phyloP scores from a whole-genome alignment of 2,888 invertebrate species.

The Sceliomorpha sp. region DNA sequence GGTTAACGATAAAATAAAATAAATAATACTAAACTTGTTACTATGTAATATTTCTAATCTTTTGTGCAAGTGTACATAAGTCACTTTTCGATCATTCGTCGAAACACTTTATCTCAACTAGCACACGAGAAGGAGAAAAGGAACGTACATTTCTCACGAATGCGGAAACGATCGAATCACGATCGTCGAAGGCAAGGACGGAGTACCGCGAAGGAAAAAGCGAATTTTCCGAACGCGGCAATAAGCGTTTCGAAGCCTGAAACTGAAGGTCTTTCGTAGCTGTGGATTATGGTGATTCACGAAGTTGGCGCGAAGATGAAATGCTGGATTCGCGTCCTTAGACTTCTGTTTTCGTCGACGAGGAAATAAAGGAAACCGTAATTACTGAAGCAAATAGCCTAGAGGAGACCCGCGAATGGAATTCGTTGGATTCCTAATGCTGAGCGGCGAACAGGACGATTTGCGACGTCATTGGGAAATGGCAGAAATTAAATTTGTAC shows the following conservation, averaged over 20 bases:
- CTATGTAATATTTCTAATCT: too few species aligned
- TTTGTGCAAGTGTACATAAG: too few species aligned
- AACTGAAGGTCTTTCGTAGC: conserved; percentile 2
- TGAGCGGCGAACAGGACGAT: neutral
- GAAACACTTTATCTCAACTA: neutral
- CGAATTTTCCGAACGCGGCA: conserved; percentile 7
- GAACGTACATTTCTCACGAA: neutral
- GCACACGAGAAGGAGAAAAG: neutral
- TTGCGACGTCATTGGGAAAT: conserved; percentile 26
- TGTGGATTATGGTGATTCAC: conserved; percentile 9
- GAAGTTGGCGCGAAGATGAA: conserved; percentile 12
- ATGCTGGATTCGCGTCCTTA: conserved; percentile 21
- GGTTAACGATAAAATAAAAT: too few species aligned
- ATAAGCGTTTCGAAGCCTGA: conserved; percentile 1
- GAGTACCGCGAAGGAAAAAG: neutral
- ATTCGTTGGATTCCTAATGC: conserved; percentile 1
- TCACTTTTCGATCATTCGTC: too few species aligned
- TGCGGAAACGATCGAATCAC: conserved; percentile 7
- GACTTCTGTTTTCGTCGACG: conserved; percentile 15
- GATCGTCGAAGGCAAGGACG: conserved; percentile 6
- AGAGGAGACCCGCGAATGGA: neutral
- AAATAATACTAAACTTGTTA: too few species aligned
- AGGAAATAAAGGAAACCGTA: conserved; percentile 39
- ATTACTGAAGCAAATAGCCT: conserved; percentile 18
- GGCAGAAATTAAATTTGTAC: neutral